Conservation (phyloP, 2,113 vertebrate genomes). For the Erpornis zantholeuca region DNA sequence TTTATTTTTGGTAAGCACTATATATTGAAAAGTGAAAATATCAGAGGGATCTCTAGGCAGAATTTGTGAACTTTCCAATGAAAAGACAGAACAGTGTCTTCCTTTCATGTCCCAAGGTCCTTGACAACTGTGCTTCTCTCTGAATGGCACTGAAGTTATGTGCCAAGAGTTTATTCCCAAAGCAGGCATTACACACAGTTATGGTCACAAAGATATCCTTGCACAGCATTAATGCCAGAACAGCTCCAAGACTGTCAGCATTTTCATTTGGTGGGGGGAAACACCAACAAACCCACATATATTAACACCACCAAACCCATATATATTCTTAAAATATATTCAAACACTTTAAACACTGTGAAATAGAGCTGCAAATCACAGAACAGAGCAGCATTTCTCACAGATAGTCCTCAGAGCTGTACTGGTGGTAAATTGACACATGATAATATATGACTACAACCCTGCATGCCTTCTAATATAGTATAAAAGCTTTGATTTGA, state of each 20-base stretch:
- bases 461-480: neutral
- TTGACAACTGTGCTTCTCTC: neutral
- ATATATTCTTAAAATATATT: neutral
- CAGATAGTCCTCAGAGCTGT: neutral
- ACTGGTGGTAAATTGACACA: neutral
- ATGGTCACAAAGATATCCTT: neutral
- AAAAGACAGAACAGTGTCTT: neutral
- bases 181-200: neutral
- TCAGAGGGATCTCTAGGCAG: constrained; percentile 18
- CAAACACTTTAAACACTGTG: neutral
- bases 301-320: neutral
- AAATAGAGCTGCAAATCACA: neutral
- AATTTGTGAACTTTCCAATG: constrained; percentile 13
- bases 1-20: neutral
- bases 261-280: neutral
- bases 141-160: neutral
- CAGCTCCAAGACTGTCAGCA: neutral
- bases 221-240: neutral
- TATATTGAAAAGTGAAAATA: constrained; percentile 36
- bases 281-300: neutral
- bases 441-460: neutral
- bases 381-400: neutral
- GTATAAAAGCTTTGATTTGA: neutral
- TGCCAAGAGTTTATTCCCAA: neutral
- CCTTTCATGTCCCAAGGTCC: neutral